phyloP scores from a whole-genome alignment of 2,888 invertebrate genomes.

The Ophraella communa region DNA sequence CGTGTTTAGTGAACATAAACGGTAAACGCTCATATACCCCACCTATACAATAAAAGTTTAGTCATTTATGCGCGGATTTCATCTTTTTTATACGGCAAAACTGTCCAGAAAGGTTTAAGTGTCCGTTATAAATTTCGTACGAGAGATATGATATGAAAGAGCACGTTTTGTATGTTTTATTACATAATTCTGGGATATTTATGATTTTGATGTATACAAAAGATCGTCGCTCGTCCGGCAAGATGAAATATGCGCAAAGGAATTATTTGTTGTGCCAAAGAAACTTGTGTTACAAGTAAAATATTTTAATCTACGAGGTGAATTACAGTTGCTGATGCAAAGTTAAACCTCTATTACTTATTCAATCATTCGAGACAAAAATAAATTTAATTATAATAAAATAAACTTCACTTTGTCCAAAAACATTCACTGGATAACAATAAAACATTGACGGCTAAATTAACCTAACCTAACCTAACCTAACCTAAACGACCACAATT shows the following conservation, averaged over 20 bases:
- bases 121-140: neutral
- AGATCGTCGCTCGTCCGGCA: neutral
- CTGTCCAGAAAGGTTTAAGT: conserved; percentile 1
- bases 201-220: neutral
- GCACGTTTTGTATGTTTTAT: conserved; percentile 1
- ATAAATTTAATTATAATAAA: too few species aligned
- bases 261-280: too few species aligned
- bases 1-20: neutral
- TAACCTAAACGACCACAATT: too few species aligned
- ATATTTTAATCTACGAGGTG: too few species aligned
- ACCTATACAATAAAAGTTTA: conserved; percentile 1
- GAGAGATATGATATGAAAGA: neutral
- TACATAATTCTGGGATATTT: neutral
- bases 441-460: too few species aligned
- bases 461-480: too few species aligned
- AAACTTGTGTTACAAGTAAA: too few species aligned
- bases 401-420: too few species aligned
- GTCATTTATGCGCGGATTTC: conserved; percentile 6
- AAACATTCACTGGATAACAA: too few species aligned
- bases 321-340: too few species aligned
- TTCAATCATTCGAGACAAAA: too few species aligned
- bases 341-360: too few species aligned
- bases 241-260: neutral
- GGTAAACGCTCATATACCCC: neutral
- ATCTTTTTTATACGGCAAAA: neutral